Percentiles rank a stretch among this genome's conserved stretches.
phyloP scores from a whole-genome alignment of 2,888 invertebrate species.

The Ptilodon capucinus region DNA sequence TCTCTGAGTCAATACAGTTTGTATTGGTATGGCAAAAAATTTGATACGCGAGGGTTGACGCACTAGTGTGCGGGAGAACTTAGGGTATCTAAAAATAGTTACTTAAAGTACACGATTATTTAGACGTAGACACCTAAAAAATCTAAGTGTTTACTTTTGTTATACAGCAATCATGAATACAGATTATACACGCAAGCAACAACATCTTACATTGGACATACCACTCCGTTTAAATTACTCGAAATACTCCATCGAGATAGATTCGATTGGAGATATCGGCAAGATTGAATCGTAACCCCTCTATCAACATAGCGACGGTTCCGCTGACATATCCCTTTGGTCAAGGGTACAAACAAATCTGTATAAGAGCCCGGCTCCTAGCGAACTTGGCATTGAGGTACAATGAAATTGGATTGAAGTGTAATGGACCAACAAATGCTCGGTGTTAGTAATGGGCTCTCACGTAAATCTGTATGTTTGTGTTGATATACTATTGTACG shows the following conservation, averaged over 20 bases:
- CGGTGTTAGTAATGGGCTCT: constrained; percentile 23
- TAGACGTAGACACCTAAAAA: too few relatives aligned
- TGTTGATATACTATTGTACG: too few relatives aligned
- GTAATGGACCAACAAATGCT: constrained; percentile 48
- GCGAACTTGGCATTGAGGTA: constrained; percentile 72
- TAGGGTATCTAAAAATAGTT: too few relatives aligned
- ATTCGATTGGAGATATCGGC: neutral
- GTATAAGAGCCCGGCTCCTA: constrained; percentile 47
- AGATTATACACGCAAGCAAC: too few relatives aligned
- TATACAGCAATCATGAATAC: too few relatives aligned
- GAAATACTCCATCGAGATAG: neutral
- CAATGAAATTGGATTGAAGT: constrained; percentile 64
- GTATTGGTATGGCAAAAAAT: too few relatives aligned
- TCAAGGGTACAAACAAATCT: constrained; percentile 71
- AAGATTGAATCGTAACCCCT: constrained; percentile 2
- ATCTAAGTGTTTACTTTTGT: too few relatives aligned
- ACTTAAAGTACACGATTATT: too few relatives aligned
- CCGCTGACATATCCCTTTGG: constrained; percentile 31
- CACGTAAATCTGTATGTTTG: neutral
- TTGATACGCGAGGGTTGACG: too few relatives aligned
- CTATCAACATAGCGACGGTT: neutral
- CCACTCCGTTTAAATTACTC: neutral
- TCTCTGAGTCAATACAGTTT: too few relatives aligned
- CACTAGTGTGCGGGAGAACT: too few relatives aligned
- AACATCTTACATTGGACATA: too few relatives aligned